phyloP scores from a whole-genome alignment of 35 echinoderm and acorn worm genomes.

The Ophioderma brevispina region DNA sequence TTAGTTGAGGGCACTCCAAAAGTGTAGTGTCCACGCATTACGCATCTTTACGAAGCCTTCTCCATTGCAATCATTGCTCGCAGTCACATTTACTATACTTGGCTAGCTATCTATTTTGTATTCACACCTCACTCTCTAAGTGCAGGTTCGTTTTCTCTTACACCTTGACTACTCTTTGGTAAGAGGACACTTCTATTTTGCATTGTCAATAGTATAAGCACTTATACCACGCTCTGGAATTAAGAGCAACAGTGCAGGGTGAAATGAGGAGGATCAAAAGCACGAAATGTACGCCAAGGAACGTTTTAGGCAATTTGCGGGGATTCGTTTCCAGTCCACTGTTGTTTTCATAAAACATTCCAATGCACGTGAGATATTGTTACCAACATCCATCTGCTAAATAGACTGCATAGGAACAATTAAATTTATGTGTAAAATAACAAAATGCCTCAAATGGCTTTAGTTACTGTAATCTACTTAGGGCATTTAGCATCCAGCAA shows the following conservation, averaged over 20 bases:
- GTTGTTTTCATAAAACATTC: not conserved
- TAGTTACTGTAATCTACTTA: no score
- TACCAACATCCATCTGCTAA: not conserved
- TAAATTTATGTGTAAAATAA: not conserved
- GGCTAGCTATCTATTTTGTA: constrained; percentile 2
- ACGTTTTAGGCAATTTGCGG: not conserved
- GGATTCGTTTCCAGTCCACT: not conserved
- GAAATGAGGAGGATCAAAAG: not conserved
- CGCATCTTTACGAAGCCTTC: not conserved
- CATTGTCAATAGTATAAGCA: constrained; percentile 1
- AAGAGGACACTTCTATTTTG: not conserved
- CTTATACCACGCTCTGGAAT: not conserved
- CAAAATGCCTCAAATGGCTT: no score
- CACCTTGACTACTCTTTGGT: not conserved
- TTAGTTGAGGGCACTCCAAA: constrained; percentile 10
- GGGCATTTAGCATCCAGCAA: no score
- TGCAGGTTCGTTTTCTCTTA: constrained; percentile 13
- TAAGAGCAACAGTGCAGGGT: not conserved
- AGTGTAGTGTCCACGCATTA: constrained; percentile 12
- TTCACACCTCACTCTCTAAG: not conserved
- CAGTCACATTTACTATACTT: not conserved
- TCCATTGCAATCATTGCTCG: not conserved
- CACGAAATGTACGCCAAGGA: not conserved
- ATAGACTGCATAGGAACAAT: not conserved
- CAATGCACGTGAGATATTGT: not conserved